Base-by-base conservation (phyloP, 2,888 invertebrate species). In the Agriopis leucophaearia region DNA sequence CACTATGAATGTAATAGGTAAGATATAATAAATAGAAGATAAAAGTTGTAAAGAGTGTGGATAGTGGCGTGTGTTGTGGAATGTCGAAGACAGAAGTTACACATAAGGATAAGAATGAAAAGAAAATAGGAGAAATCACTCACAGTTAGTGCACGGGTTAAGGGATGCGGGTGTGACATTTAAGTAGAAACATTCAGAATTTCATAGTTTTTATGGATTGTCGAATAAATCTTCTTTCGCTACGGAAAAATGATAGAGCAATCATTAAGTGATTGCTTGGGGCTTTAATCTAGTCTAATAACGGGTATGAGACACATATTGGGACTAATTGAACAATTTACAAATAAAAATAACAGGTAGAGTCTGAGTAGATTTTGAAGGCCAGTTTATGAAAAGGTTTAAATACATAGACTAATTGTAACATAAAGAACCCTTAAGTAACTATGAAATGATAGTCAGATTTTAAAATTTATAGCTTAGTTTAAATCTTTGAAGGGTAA, bases 101-200 rank as follows among this genome's bases (percentile, higher is more conserved):
- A 87, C 74, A 85, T 79, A 84, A 89, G 90, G 89, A 87, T 82
- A 84, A 85, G 84, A 84, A 81, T 74, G 84, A 91, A 90, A 88
- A 85, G 82, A 90, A 90, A 88, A 78, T 79, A 89, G 91, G 91
- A 88, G 84, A 91, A 88, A 87, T 89, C 91, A 93, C 92, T 92
- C 90, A 91, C 90, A 93, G 90, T 92, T 89, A 91, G 93, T 94
- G 93, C 92, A 92, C 88, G 81, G 90, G 88, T 89, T 86, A 90
- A 87, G 81, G 92, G 88, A 91, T 90, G 91, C 89, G 89, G 91
- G 90, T 90, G 89, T 91, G 86, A 91, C 88, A 92, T 89, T 88
- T 90, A 88, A 84, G 88, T 91, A 90, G 89, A 90, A 88, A 90
- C 83, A 89, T 87, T 88, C 84, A 87, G 82, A 90, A 89, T 91